Evolutionary conservation across 2,888 invertebrate species (phyloP), one percentile per base, ranked within the genome.

Genomic region (Melieria picta): DNA sequence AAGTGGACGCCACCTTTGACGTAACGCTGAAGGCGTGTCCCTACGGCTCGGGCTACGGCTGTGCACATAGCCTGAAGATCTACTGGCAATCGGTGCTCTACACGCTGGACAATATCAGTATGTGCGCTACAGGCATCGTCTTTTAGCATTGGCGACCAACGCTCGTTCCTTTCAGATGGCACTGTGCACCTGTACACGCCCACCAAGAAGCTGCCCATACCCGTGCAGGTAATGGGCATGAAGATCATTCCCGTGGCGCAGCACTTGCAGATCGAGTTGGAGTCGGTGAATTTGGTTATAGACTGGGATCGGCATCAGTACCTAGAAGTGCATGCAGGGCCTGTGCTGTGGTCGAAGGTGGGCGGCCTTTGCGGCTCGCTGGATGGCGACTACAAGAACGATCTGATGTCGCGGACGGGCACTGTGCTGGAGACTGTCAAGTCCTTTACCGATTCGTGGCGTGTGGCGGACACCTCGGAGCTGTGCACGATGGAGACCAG

Each of bases 281-380:
- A 93, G 77, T 88, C 90, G 0, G 84, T 91, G 3, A 94, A 93
- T 0, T 85, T 93, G 42, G 89, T 90, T 47, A 79, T 96, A 67
- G 91, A 92, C 76, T 97, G 96, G 96, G 94, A 96, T 82, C 83
- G 81, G 65, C 85, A 92, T 90, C 90, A 91, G 81, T 84, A 92
- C 73, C 87, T 95, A 5, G 88, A 91, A 74, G 87, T 94, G 0
- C 91, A 92, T 81, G 92, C 91, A 0, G 88, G 90, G 1, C 90
- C 92, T 43, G 88, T 89, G 3, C 84, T 94, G 50, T 95, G 94
- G 93, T 93, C 93, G 80, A 91, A 91, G 79, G 93, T 94, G 0
- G 91, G 91, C 74, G 97, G 96, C 69, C 88, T 97, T 0, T 97
- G 97, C 82, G 96, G 97, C 0, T 89, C 88, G 0, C 86, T 94